phyloP scores from a whole-genome alignment of 2,888 invertebrate genomes.

The Tridacna crocea region DNA sequence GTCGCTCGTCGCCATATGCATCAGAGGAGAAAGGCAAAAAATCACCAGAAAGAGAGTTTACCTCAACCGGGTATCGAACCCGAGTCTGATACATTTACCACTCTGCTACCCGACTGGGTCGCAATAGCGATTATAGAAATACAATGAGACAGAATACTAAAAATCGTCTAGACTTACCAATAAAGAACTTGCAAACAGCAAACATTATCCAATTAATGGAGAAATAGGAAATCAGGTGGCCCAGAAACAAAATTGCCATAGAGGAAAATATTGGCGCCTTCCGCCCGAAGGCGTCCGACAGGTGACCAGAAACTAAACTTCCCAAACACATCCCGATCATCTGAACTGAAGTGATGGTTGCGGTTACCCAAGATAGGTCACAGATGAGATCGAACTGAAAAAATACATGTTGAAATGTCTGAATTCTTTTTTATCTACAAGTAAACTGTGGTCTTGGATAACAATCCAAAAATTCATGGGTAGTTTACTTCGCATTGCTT shows the following conservation, averaged over 20 bases:
- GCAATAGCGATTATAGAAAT: too few species aligned
- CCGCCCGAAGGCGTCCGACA: conserved; percentile 62
- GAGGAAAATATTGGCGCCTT: conserved; percentile 59
- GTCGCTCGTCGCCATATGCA: too few species aligned
- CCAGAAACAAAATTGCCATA: conserved; percentile 31
- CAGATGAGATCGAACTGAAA: conserved; percentile 64
- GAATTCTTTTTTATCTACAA: too few species aligned
- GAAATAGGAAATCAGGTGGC: conserved; percentile 50
- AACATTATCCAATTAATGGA: conserved; percentile 60
- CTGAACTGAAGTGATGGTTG: conserved; percentile 57
- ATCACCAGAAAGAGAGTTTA: too few species aligned
- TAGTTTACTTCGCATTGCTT: too few species aligned
- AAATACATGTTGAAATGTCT: conserved; percentile 30
- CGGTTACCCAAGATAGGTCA: conserved; percentile 51
- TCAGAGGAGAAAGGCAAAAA: too few species aligned
- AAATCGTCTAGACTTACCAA: conserved; percentile 32
- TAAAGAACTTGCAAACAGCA: conserved; percentile 58
- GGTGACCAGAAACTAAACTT: conserved; percentile 52
- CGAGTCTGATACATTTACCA: too few species aligned
- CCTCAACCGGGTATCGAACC: too few species aligned
- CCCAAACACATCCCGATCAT: conserved; percentile 63
- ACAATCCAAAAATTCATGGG: too few species aligned
- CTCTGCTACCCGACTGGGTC: too few species aligned
- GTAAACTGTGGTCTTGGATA: too few species aligned
- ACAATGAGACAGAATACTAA: too few species aligned